phyloP scores from a whole-genome alignment of 1,140 invertebrate species.

The Latrodectus geometricus region DNA sequence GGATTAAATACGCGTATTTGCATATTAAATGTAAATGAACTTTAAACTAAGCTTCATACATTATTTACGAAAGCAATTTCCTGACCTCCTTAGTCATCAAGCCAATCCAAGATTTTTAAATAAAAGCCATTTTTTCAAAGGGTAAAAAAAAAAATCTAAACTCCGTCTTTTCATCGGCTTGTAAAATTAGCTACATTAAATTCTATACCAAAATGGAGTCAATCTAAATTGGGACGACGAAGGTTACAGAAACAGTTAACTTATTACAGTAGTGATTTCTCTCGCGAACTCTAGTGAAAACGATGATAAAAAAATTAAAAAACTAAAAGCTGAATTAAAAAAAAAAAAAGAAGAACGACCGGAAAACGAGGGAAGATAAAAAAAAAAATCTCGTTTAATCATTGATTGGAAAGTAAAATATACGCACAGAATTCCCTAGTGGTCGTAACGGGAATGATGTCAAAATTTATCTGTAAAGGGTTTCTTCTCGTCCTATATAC shows the following conservation, averaged over 20 bases:
- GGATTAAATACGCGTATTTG: not conserved
- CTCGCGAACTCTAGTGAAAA: not conserved
- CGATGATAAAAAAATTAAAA: constrained; percentile 11
- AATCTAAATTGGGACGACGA: constrained; percentile 31
- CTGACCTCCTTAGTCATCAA: not conserved
- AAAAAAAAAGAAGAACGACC: not conserved
- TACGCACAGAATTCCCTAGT: not conserved
- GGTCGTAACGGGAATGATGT: constrained; percentile 32
- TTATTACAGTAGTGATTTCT: constrained; percentile 45
- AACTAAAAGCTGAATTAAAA: not conserved
- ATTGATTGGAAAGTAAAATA: constrained; percentile 40
- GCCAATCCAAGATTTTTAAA: not conserved
- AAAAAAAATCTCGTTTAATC: constrained; percentile 38
- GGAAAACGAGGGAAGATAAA: constrained; percentile 5
- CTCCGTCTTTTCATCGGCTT: constrained; percentile 35
- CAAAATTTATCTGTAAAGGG: constrained; percentile 39
- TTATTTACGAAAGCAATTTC: constrained; percentile 23
- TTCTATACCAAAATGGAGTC: constrained; percentile 31
- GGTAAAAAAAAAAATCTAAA: constrained; percentile 3
- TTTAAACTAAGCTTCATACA: not conserved
- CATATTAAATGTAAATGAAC: not conserved
- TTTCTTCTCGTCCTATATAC: constrained; percentile 11
- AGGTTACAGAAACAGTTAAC: constrained; percentile 46
- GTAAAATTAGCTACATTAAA: constrained; percentile 46
- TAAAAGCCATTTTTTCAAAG: constrained; percentile 21